phyloP scores from a whole-genome alignment of 2,113 vertebrate species.

The Triplophysa siluroides region DNA sequence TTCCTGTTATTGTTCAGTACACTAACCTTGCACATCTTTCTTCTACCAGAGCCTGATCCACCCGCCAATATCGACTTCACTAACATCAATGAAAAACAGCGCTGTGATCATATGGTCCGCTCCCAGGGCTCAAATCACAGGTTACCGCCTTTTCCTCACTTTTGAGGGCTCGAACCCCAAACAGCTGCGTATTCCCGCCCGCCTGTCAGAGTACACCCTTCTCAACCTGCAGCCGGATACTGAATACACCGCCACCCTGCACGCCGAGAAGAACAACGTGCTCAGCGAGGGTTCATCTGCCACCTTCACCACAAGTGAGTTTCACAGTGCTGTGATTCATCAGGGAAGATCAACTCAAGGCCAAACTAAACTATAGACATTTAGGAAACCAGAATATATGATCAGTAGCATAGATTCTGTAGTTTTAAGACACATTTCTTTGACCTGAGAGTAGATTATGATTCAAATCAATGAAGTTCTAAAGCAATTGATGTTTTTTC shows the following conservation, averaged over 20 bases:
- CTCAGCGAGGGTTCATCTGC: conserved; percentile 74
- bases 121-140: conserved; percentile 76
- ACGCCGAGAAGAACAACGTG: conserved; percentile 78
- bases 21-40: background rate
- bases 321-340: too few relatives aligned
- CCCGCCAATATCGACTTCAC: conserved; percentile 83
- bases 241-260: conserved; percentile 79
- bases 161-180: conserved; percentile 81
- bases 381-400: background rate
- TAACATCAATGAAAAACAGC: conserved; percentile 81
- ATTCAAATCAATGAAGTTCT: too few relatives aligned
- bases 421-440: too few relatives aligned
- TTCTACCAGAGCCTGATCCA: conserved; percentile 80
- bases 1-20: background rate
- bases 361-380: too few relatives aligned
- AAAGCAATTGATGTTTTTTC: too few relatives aligned
- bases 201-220: conserved; percentile 76
- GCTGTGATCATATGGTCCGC: conserved; percentile 85
- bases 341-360: too few relatives aligned
- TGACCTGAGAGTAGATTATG: too few relatives aligned
- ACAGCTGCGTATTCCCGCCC: conserved; percentile 77
- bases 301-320: conserved; percentile 25
- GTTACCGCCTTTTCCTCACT: conserved; percentile 82
- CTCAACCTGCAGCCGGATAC: conserved; percentile 83
- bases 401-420: background rate